Conservation (phyloP, 2,888 invertebrate genomes). For the Nomada flava region DNA sequence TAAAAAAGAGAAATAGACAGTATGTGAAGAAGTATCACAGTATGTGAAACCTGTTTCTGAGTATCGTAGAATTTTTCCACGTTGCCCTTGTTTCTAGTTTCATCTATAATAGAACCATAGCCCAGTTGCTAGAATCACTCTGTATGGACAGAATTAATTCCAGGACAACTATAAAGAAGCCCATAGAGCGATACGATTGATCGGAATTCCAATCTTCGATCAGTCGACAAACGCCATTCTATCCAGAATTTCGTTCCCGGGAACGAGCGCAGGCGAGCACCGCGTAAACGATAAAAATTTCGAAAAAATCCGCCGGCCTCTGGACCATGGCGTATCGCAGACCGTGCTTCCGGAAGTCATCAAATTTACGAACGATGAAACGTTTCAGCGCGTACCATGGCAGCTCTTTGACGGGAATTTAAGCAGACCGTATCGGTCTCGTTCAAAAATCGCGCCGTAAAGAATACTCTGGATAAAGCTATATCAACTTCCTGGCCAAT, state of each 20-base stretch:
- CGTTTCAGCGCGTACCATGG: conserved; percentile 21
- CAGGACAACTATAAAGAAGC: background rate
- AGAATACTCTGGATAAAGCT: background rate
- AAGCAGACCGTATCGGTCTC: conserved; percentile 32
- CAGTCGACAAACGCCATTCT: conserved; percentile 2
- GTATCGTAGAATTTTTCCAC: too few relatives aligned
- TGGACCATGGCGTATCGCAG: conserved; percentile 10
- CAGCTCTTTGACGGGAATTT: conserved; percentile 33
- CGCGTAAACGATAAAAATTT: conserved; percentile 37
- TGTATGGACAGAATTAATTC: background rate
- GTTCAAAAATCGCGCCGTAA: conserved; percentile 14
- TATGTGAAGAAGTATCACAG: too few relatives aligned
- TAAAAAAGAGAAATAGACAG: too few relatives aligned
- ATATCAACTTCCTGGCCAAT: conserved; percentile 6
- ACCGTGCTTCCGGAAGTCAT: conserved; percentile 31
- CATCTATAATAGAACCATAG: too few relatives aligned
- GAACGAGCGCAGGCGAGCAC: background rate
- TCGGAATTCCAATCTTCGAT: conserved; percentile 11
- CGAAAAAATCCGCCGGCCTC: conserved; percentile 28
- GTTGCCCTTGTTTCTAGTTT: too few relatives aligned
- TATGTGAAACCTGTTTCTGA: too few relatives aligned
- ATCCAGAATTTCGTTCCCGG: conserved; percentile 1
- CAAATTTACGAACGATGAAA: conserved; percentile 46
- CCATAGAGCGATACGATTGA: background rate
- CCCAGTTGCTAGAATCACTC: background rate